Evolutionary conservation across 35 echinoderm and acorn worm species (phyloP), one percentile per base, ranked within the genome.

Genomic region (Ophiothrix spiculata): DNA sequence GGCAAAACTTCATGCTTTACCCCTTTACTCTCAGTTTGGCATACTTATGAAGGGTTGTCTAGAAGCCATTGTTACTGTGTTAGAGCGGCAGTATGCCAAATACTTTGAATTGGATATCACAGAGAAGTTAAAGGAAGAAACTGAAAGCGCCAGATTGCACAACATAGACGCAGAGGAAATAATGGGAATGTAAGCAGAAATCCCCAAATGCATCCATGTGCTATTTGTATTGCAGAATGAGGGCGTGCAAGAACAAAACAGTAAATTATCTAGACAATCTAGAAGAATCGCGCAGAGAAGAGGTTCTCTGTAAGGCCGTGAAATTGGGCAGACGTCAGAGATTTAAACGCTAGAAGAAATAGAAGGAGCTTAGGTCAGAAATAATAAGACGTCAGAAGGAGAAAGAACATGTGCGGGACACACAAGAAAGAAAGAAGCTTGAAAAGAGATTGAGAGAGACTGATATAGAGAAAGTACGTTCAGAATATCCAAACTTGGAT

Each of bases 151-250:
- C 10, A 37, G 83, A 32, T n/a, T 17, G 31, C 83, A 85, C 31
- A 85, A 85, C 31, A 75, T 76, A 8, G 87, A 89, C 83, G 56
- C 64, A 0, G 80, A 90, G 23, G 80, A 90, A 39, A 76, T 90
- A 6, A 83, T 89, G 40, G 87, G 80, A 0, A 89, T 89, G 87
- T 90, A 83, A 83, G 33, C 28, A 75, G 15, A 31, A 35, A 0
- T 39, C 73, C 13, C 37, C 12, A 17, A 83, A 90, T 77, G 79
- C 87, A n/a, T 83, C 23, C 4, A 54, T 83, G 4, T 23, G 37
- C 40, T 83, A 36, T 29, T 73, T 90, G 12, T 31, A 79, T 29
- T 35, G 37, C 31, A 83, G 88, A 8, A 90, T 90, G 35, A 39
- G 80, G 31, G 39, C 88, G 0, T 42, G 56, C 3, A 90, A 90